Evolutionary conservation across 2,113 vertebrate species (phyloP).

Genomic region (Ranitomeya imitator): DNA sequence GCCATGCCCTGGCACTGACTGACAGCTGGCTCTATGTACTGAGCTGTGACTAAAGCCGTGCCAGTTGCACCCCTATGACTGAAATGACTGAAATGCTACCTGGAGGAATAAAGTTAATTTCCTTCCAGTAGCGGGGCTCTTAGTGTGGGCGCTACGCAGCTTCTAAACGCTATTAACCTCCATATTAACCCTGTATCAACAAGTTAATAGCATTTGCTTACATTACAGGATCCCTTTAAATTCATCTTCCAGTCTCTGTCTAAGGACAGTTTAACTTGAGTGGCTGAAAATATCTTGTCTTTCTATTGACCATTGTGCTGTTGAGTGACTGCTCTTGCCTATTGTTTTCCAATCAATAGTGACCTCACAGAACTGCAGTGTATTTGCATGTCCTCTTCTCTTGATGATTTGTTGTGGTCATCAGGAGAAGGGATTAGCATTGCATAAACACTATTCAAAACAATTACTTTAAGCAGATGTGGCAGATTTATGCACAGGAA

Average conservation of each 20-base stretch:
- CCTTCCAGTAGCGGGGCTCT: too few species aligned
- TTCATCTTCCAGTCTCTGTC: background rate
- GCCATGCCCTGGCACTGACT: too few species aligned
- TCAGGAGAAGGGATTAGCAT: constrained; percentile 28
- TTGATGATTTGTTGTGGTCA: constrained; percentile 45
- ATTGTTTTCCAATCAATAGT: constrained; percentile 46
- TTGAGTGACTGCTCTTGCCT: constrained; percentile 15
- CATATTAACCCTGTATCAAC: too few species aligned
- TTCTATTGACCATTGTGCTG: background rate
- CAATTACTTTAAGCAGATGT: constrained; percentile 39
- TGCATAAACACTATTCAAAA: constrained; percentile 37
- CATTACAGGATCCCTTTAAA: too few species aligned
- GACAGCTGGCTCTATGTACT: too few species aligned
- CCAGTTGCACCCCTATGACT: too few species aligned
- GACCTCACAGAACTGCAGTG: constrained; percentile 25
- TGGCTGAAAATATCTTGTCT: background rate
- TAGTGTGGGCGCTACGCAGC: too few species aligned
- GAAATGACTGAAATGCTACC: too few species aligned
- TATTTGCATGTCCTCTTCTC: constrained; percentile 33
- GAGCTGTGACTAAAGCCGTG: too few species aligned
- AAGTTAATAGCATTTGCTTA: too few species aligned
- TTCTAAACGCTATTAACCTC: too few species aligned
- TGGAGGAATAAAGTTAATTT: too few species aligned
- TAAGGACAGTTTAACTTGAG: background rate
- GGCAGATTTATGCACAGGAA: constrained; percentile 35